Percentiles rank a stretch among this genome's conserved stretches.
Evolutionary conservation across 2,888 invertebrate species (phyloP).

Genomic region (Eupsilia transversa): DNA sequence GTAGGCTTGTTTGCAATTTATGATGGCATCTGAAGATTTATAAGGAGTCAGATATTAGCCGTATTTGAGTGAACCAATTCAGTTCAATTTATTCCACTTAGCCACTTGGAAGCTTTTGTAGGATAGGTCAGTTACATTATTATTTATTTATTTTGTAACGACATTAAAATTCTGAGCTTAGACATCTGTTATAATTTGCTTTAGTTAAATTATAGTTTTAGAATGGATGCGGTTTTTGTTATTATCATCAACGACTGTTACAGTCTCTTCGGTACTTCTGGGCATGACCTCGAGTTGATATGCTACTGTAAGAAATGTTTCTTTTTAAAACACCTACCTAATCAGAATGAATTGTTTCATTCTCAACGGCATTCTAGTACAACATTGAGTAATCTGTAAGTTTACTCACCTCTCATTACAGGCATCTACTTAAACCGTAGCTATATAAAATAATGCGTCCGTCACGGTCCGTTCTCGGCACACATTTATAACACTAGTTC

Average conservation of each 20-base stretch:
- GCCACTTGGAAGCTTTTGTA: conserved; percentile 40
- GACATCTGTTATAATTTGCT: neutral
- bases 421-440: conserved; percentile 44
- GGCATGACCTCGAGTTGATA: too few species aligned
- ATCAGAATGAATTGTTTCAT: conserved; percentile 26
- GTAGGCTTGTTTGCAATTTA: conserved; percentile 41
- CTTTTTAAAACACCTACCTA: neutral
- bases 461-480: conserved; percentile 65
- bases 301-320: neutral
- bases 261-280: neutral
- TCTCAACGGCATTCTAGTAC: conserved; percentile 54
- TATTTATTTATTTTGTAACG: conserved; percentile 28
- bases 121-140: conserved; percentile 47
- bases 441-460: conserved; percentile 58
- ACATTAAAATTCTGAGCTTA: neutral
- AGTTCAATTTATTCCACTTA: conserved; percentile 59
- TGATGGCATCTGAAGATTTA: conserved; percentile 16
- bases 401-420: conserved; percentile 63
- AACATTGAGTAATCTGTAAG: conserved; percentile 59
- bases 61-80: conserved; percentile 55
- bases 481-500: conserved; percentile 60
- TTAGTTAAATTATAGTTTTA: conserved; percentile 3
- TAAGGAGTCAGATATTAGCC: conserved; percentile 37
- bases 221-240: neutral
- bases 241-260: neutral